phyloP scores from a whole-genome alignment of 2,113 vertebrate species.

The Malurus alboscapulatus region DNA sequence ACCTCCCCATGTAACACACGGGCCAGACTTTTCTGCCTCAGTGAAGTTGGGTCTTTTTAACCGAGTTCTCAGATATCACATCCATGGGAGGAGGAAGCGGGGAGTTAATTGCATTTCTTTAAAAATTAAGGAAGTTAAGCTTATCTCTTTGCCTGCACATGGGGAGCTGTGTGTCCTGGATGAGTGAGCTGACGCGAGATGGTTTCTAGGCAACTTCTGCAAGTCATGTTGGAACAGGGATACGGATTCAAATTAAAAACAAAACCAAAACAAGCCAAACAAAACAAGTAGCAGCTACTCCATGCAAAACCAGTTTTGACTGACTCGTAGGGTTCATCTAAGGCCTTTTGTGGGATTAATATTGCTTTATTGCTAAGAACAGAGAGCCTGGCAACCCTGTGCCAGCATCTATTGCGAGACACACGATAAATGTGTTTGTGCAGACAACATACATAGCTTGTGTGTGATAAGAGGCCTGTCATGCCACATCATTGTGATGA shows the following conservation, averaged over 20 bases:
- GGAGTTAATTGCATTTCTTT: slow-evolving; percentile 55
- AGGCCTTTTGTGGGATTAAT: slow-evolving; percentile 41
- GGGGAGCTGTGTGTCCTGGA: slow-evolving; percentile 33
- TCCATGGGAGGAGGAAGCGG: not conserved
- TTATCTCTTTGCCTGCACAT: slow-evolving; percentile 65
- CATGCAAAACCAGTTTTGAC: not conserved
- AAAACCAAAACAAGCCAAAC: slow-evolving; percentile 24
- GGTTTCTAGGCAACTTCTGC: slow-evolving; percentile 67
- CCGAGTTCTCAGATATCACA: slow-evolving; percentile 16
- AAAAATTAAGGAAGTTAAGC: slow-evolving; percentile 40
- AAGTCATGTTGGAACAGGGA: slow-evolving; percentile 18
- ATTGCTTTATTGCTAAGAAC: not conserved
- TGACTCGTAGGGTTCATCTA: not conserved
- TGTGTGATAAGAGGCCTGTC: not conserved
- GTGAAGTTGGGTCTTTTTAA: not conserved
- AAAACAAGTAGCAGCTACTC: slow-evolving; percentile 40
- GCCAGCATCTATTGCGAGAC: not conserved
- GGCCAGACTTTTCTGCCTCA: not conserved
- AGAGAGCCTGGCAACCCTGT: not conserved
- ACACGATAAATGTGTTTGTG: not conserved
- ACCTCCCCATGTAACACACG: not conserved
- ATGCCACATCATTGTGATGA: not conserved
- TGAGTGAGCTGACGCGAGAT: slow-evolving; percentile 24
- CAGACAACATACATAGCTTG: not conserved
- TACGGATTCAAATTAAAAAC: not conserved